phyloP scores from a whole-genome alignment of 2,113 vertebrate genomes.

The Paradoxurus hermaphroditus region DNA sequence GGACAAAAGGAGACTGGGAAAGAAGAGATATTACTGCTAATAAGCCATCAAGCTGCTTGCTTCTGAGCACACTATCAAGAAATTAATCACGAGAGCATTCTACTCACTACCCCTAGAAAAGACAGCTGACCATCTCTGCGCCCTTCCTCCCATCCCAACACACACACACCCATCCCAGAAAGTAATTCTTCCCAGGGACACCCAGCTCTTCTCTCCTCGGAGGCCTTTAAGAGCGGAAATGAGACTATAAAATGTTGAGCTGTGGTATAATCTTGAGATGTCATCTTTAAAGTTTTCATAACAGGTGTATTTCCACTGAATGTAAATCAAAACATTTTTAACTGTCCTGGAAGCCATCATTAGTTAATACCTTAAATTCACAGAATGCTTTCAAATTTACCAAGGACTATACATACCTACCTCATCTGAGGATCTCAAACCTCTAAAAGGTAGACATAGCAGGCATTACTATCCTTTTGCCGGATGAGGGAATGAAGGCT shows the following conservation, averaged over 20 bases:
- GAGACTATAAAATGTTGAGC: not conserved
- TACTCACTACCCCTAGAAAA: not conserved
- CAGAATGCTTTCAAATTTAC: not conserved
- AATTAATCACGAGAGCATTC: not conserved
- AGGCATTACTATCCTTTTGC: not conserved
- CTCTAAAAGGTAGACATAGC: not conserved
- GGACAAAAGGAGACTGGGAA: not conserved
- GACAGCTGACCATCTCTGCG: not conserved
- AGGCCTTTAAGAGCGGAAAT: not conserved
- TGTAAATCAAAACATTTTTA: slow-evolving; percentile 19
- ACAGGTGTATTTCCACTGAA: not conserved
- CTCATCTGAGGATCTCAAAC: slow-evolving; percentile 6
- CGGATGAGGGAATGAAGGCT: not conserved
- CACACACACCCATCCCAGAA: not conserved
- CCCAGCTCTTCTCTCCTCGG: not conserved
- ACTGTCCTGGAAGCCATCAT: not conserved
- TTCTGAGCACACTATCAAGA: not conserved
- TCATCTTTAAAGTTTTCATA: slow-evolving; percentile 24
- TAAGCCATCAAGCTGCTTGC: not conserved
- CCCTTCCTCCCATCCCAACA: not conserved
- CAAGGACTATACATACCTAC: not conserved
- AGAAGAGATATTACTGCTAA: not conserved
- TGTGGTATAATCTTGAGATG: slow-evolving; percentile 2
- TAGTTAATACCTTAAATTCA: slow-evolving; percentile 1
- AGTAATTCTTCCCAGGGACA: not conserved